A percentile compares a stretch with the other conserved stretches of the same genome.
These are phyloP conservation scores for Drosophila arizonae DNA, from an alignment of 1,140 invertebrate species.

Conservation along the genomic window DNA sequence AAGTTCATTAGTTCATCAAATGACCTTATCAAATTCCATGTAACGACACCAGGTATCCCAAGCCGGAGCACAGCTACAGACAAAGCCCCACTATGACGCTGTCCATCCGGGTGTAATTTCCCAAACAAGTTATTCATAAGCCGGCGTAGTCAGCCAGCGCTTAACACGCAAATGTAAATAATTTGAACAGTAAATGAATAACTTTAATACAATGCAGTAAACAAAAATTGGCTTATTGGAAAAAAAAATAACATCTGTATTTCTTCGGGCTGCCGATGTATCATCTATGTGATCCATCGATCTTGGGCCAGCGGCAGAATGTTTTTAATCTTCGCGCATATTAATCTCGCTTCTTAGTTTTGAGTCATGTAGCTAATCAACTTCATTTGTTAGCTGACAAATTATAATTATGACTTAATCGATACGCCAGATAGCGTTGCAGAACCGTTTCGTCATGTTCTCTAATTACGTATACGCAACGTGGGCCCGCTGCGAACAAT, in stretches of 20 bases:
- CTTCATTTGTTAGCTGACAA: conserved; percentile 58
- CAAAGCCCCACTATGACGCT: conserved; percentile 10
- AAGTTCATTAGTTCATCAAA: conserved; percentile 53
- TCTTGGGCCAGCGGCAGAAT: conserved; percentile 26
- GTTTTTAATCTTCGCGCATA: conserved; percentile 53
- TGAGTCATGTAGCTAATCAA: conserved; percentile 56
- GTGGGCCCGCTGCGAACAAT: conserved; percentile 28
- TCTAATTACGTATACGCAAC: conserved; percentile 69
- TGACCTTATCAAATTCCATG: conserved; percentile 56
- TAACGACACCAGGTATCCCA: conserved; percentile 20
- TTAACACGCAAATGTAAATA: conserved; percentile 75
- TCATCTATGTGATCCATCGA: neutral
- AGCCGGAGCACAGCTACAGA: neutral
- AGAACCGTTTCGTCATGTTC: conserved; percentile 35
- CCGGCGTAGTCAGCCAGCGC: conserved; percentile 18
- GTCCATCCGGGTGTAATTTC: conserved; percentile 75
- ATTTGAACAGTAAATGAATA: conserved; percentile 62
- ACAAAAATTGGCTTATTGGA: conserved; percentile 10
- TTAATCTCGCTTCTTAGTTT: conserved; percentile 38
- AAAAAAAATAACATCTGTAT: neutral
- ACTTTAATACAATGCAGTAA: conserved; percentile 38
- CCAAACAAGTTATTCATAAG: conserved; percentile 71
- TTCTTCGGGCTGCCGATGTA: neutral
- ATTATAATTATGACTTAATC: conserved; percentile 79
- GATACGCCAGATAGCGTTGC: conserved; percentile 44